Evolutionary conservation across 2,888 invertebrate genomes (phyloP).

Genomic region (Dioctria linearis): DNA sequence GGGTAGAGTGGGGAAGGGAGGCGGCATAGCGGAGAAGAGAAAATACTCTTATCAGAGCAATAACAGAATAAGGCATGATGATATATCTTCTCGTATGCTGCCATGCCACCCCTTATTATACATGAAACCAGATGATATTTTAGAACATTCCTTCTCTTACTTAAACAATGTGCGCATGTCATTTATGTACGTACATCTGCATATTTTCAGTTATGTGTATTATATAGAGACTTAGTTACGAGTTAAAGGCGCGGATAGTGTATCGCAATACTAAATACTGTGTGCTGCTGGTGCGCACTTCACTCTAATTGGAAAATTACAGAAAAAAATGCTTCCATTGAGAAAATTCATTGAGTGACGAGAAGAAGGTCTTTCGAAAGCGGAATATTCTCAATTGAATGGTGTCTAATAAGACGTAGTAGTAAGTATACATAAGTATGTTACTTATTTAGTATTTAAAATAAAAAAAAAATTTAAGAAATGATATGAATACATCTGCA

Average conservation of each 20-base stretch:
- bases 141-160: background rate
- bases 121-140: background rate
- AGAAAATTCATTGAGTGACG: constrained; percentile 47
- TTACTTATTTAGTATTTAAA: too few species aligned
- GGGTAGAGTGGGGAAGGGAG: background rate
- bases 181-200: too few species aligned
- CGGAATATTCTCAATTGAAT: constrained; percentile 38
- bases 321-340: constrained; percentile 43
- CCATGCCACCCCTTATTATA: constrained; percentile 10
- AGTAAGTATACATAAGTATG: background rate
- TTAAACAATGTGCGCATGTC: too few species aligned
- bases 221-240: too few species aligned
- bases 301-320: constrained; percentile 44
- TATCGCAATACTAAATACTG: background rate
- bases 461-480: too few species aligned
- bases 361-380: constrained; percentile 34
- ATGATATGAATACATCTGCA: too few species aligned
- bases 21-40: background rate
- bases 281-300: constrained; percentile 36
- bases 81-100: background rate
- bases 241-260: background rate
- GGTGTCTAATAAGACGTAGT: constrained; percentile 29
- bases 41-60: background rate
- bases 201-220: too few species aligned
- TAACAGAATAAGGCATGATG: background rate